Conservation (phyloP, 2,888 invertebrate species). For the Atherix ibis region DNA sequence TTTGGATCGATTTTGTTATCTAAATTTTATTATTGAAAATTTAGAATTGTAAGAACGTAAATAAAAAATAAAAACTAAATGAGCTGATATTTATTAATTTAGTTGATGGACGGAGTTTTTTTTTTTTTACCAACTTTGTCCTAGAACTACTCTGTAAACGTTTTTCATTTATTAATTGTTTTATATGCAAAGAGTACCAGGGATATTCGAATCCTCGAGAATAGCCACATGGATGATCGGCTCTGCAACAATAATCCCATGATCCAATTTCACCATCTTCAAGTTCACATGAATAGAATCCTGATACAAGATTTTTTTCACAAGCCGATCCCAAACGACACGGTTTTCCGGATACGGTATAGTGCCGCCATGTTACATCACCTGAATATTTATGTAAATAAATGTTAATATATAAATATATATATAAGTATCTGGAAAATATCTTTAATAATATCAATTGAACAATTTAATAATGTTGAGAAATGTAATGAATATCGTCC, state of each 20-base stretch:
- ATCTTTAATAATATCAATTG: too few relatives aligned
- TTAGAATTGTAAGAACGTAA: too few relatives aligned
- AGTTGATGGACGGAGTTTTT: constrained; percentile 1
- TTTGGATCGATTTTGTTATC: too few relatives aligned
- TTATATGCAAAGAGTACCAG: constrained; percentile 39
- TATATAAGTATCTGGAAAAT: too few relatives aligned
- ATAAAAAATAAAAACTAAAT: too few relatives aligned
- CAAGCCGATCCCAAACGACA: constrained; percentile 55
- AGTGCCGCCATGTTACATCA: constrained; percentile 49
- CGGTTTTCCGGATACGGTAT: constrained; percentile 67
- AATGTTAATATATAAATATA: too few relatives aligned
- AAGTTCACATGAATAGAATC: constrained; percentile 73
- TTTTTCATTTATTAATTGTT: too few relatives aligned
- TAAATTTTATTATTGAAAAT: neutral
- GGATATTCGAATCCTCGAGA: constrained; percentile 68
- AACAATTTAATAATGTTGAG: too few relatives aligned
- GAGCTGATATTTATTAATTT: too few relatives aligned
- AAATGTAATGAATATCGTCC: too few relatives aligned
- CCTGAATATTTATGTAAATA: too few relatives aligned
- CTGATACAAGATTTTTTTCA: constrained; percentile 54
- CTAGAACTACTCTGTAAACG: too few relatives aligned
- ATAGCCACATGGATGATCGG: constrained; percentile 68
- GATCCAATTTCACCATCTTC: constrained; percentile 51
- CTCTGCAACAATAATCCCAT: constrained; percentile 79
- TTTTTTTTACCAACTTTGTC: neutral